Evolutionary conservation across 2,113 vertebrate genomes (phyloP).

Genomic region (Grus americana): DNA sequence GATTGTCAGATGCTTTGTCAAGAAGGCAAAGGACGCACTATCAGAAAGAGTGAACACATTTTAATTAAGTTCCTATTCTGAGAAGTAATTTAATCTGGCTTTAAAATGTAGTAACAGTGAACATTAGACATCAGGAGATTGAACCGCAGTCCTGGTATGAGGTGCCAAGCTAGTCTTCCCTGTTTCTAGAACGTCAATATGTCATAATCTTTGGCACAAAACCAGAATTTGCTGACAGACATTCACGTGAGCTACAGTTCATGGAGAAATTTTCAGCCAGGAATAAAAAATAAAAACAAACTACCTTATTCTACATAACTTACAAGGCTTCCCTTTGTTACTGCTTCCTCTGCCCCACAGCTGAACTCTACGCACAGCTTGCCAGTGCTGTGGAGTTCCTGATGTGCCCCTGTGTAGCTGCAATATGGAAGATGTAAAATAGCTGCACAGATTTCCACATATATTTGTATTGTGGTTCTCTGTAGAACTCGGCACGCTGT

Average conservation of each 20-base stretch:
- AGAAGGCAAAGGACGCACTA: not conserved
- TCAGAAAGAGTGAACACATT: not conserved
- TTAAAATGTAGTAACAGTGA: not conserved
- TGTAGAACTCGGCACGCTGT: rapidly evolving
- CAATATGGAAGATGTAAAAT: not conserved
- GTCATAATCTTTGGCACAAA: conserved; percentile 27
- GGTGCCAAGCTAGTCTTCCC: not conserved
- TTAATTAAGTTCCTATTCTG: not conserved
- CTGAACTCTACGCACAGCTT: not conserved
- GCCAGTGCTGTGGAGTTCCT: not conserved
- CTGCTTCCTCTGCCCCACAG: not conserved
- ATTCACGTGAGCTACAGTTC: not conserved
- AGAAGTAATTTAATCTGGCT: not conserved
- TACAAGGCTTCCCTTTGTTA: not conserved
- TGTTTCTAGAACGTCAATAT: not conserved
- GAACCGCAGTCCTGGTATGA: not conserved
- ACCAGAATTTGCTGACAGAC: not conserved
- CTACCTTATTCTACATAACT: not conserved
- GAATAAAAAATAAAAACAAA: not conserved
- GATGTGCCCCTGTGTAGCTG: not conserved
- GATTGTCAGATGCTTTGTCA: not conserved
- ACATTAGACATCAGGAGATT: not conserved
- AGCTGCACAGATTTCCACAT: not conserved
- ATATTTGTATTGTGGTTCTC: not conserved
- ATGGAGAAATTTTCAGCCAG: not conserved